phyloP scores from a whole-genome alignment of 2,113 vertebrate species.

The Xyliphius kryptos region DNA sequence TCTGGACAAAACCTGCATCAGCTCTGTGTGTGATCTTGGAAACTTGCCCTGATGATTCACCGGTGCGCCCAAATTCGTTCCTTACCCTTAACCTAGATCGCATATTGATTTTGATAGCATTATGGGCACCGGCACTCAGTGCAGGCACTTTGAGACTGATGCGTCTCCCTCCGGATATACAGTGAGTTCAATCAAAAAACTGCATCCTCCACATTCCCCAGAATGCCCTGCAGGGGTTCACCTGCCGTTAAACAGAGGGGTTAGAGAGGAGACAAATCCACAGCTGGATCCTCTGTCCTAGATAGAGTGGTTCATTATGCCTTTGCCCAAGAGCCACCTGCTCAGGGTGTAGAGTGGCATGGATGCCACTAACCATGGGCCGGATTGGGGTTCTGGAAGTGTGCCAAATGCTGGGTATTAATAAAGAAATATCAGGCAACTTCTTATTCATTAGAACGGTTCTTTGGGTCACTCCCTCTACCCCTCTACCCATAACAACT shows the following conservation, averaged over 20 bases:
- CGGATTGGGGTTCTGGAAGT: background rate
- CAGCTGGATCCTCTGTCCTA: slow-evolving; percentile 24
- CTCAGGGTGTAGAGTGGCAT: slow-evolving; percentile 7
- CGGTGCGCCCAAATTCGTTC: no score
- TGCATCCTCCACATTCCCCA: background rate
- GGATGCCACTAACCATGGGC: slow-evolving; percentile 5
- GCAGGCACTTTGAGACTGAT: no score
- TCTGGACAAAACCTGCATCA: no score
- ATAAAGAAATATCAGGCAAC: slow-evolving; percentile 43
- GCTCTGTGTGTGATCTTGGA: no score
- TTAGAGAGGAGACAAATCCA: background rate
- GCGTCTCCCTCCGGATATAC: no score
- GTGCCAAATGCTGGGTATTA: slow-evolving; percentile 27
- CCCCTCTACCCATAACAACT: slow-evolving; percentile 51
- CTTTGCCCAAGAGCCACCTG: slow-evolving; percentile 28
- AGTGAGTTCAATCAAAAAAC: slow-evolving; percentile 21
- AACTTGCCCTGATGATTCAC: no score
- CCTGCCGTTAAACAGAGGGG: slow-evolving; percentile 12
- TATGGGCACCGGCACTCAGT: no score
- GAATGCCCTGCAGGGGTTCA: slow-evolving; percentile 16
- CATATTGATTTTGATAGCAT: no score
- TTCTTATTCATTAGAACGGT: slow-evolving; percentile 47
- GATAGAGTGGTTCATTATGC: slow-evolving; percentile 26
- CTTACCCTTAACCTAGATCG: no score
- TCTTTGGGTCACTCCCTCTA: slow-evolving; percentile 34